These are phyloP conservation scores for Myiothlypis chrysogaster DNA, from an alignment of 2,797 vertebrate genomes.

Conservation along the genomic window DNA sequence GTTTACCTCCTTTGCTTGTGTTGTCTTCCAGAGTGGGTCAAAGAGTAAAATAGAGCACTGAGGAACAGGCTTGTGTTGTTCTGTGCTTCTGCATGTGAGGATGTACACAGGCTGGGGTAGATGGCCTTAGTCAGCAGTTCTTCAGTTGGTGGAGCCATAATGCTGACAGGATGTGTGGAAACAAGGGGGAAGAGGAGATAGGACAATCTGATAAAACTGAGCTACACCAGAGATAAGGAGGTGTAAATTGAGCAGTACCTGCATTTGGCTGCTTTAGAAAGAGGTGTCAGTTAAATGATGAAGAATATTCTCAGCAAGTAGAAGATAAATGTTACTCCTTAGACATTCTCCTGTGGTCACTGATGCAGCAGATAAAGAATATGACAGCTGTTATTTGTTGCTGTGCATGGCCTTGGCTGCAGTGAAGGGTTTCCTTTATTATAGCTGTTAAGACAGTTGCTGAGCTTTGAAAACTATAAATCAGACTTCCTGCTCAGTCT, in stretches of 20 bases:
- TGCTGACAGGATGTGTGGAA: slow-evolving; percentile 29
- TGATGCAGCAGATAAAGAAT: background rate
- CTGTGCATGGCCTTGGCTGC: background rate
- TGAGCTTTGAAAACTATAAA: background rate
- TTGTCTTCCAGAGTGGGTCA: background rate
- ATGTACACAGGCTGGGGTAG: background rate
- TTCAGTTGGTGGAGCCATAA: slow-evolving; percentile 61
- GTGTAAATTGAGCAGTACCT: background rate
- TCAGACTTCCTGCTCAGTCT: background rate
- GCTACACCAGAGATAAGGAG: background rate
- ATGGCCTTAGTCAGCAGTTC: background rate
- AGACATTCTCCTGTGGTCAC: background rate
- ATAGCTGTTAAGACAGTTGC: background rate
- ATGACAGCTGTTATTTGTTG: background rate
- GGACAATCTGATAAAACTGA: background rate
- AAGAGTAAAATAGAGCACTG: background rate
- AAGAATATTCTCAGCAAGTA: background rate
- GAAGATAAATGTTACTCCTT: background rate
- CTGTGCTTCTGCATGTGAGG: background rate
- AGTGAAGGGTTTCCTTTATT: background rate
- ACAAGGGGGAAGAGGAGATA: slow-evolving; percentile 35
- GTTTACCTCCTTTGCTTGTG: background rate
- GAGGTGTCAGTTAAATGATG: background rate
- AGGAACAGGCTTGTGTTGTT: slow-evolving; percentile 10
- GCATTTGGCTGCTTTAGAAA: background rate